Evolutionary conservation across 2,113 vertebrate species (phyloP).

Genomic region (Phalacrocorax aristotelis): DNA sequence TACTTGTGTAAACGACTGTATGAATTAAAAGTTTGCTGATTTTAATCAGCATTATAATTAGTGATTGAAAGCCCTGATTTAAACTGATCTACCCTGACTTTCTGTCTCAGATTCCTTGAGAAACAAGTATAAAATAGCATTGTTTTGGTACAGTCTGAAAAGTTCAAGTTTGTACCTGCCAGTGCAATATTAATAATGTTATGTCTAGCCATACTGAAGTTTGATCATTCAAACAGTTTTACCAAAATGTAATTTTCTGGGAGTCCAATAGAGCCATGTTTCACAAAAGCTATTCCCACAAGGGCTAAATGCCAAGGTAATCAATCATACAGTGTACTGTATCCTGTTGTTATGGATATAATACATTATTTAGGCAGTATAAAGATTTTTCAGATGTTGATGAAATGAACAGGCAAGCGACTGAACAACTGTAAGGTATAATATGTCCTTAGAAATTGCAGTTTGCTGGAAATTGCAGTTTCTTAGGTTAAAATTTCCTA

Average conservation of each 20-base stretch:
- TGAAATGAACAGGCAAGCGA: constrained; percentile 13
- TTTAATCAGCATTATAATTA: not conserved
- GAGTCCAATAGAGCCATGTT: constrained; percentile 17
- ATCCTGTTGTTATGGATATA: constrained; percentile 31
- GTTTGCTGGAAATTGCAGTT: constrained; percentile 38
- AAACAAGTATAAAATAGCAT: not conserved
- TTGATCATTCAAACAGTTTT: constrained; percentile 13
- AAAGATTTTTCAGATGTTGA: constrained; percentile 48
- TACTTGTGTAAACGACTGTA: not conserved
- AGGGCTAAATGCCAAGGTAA: constrained; percentile 40
- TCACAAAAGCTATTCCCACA: constrained; percentile 35
- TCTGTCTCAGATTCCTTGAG: not conserved
- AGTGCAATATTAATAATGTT: not conserved
- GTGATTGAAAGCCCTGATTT: not conserved
- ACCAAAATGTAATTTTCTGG: constrained; percentile 48
- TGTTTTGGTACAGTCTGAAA: not conserved
- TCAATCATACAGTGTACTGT: constrained; percentile 32
- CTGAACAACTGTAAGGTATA: not conserved
- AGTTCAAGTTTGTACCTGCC: not conserved
- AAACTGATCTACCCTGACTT: not conserved
- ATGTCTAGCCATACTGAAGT: not conserved
- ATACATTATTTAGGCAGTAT: constrained; percentile 46
- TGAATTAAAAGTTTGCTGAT: not conserved
- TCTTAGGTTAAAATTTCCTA: not conserved
- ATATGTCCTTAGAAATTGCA: not conserved